A percentile compares a stretch with the other conserved stretches of the same genome.
These are phyloP conservation scores for Chascanopsetta lugubris DNA, from an alignment of 2,113 vertebrate species.

Conservation along the genomic window DNA sequence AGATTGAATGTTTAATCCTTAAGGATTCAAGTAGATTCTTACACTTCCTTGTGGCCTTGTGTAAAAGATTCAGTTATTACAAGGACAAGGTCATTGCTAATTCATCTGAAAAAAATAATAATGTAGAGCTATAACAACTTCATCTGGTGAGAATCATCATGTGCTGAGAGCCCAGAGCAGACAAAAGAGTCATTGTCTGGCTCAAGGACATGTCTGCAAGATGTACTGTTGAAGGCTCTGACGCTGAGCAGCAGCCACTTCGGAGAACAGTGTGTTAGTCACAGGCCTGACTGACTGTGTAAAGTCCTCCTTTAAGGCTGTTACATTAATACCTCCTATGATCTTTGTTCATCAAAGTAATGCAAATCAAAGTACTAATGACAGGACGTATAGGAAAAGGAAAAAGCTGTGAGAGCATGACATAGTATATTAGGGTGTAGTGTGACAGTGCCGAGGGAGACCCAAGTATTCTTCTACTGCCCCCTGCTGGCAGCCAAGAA, in stretches of 20 bases:
- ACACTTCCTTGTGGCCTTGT: too few relatives aligned
- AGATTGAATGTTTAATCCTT: background rate
- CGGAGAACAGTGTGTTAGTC: constrained; percentile 29
- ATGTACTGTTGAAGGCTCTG: background rate
- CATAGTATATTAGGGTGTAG: background rate
- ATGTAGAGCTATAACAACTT: background rate
- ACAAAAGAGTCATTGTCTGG: constrained; percentile 2
- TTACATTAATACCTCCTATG: too few relatives aligned
- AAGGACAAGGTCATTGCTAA: constrained; percentile 2
- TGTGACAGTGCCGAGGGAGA: too few relatives aligned
- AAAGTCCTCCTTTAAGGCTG: too few relatives aligned
- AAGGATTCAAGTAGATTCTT: too few relatives aligned
- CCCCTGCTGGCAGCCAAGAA: constrained; percentile 41
- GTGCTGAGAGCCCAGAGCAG: constrained; percentile 11
- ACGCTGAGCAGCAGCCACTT: constrained; percentile 18
- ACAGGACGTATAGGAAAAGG: background rate
- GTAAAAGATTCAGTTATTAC: background rate
- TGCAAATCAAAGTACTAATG: background rate
- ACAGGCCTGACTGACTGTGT: constrained; percentile 9
- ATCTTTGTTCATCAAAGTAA: too few relatives aligned
- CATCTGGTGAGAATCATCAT: constrained; percentile 15
- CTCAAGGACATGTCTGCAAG: constrained; percentile 14
- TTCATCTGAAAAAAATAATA: constrained; percentile 15
- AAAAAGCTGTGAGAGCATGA: background rate
- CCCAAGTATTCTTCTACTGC: constrained; percentile 31